Base-by-base conservation (phyloP, 2,113 vertebrate genomes). In the Entomyzon cyanotis region DNA sequence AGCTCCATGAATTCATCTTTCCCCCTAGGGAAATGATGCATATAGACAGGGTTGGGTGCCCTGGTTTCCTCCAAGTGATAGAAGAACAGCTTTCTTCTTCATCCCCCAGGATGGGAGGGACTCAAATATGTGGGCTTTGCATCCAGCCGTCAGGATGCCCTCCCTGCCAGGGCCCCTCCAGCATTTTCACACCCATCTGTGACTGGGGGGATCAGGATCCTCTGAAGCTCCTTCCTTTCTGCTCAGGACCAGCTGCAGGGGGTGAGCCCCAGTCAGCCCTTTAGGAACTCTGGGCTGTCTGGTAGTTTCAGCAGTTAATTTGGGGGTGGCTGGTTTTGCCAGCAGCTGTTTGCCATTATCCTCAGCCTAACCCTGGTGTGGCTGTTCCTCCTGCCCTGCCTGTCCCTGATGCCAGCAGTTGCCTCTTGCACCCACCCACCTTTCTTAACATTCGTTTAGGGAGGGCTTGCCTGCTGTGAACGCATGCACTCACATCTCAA, bases 401-500 rank as follows among this genome's bases (percentile, higher is more conserved):
- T 59, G 23, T 42, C 27, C n/a, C 23, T 58, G 42, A 19, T 80
- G 69, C 18, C 8, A 33, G 52, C 41, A 88, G 52, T 35, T 13
- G 2, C 19, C 18, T 64, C 35, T 89, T 82, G 19, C 49, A 68
- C 13, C 42, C 75, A 77, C 31, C 17, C 18, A 14, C 23, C n/a
- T 37, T 21, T 39, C 39, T 52, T 84, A 58, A 17, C 11, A 11
- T 67, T 27, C 18, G 19, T 84, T 77, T 87, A 25, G 62, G 12
- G 22, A 42, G 8, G 22, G 11, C 12, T 76, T 8, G 10, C 23
- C 0, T 1, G 7, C 18, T 16, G 2, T 59, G 41, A 73, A 30
- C 1, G 0, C 4, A 9, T 28, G 24, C 7, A 2, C 28, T 79
- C 0, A 0, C 6, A 46, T 74, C 15, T 46, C 42, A 59, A 62